Evolutionary conservation across 2,888 invertebrate genomes (phyloP).

Genomic region (Sicus ferrugineus): DNA sequence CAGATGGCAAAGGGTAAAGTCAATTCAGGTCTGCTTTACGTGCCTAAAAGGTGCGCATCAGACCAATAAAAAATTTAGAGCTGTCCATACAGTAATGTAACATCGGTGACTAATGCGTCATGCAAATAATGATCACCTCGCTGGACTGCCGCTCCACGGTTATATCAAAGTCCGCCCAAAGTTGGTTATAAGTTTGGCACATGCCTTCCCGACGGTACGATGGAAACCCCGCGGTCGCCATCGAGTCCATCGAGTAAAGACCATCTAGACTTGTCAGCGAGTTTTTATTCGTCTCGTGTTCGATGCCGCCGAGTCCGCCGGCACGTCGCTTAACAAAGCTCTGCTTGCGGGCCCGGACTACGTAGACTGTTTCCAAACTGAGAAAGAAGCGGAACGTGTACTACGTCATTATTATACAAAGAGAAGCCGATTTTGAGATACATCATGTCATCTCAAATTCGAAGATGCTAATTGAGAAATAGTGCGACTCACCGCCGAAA

Average conservation of each 20-base stretch:
- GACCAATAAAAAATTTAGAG: background rate
- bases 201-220: slow-evolving; percentile 22
- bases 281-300: slow-evolving; percentile 8
- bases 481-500: background rate
- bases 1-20: slow-evolving; percentile 29
- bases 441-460: slow-evolving; percentile 3
- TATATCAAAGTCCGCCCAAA: slow-evolving; percentile 29
- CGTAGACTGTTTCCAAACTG: slow-evolving; percentile 34
- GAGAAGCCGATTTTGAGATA: slow-evolving; percentile 31
- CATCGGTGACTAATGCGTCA: no score
- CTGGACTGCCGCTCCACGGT: slow-evolving; percentile 7
- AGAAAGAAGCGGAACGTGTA: slow-evolving; percentile 28
- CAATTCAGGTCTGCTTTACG: slow-evolving; percentile 3
- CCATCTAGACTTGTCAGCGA: background rate
- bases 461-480: background rate
- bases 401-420: slow-evolving; percentile 33
- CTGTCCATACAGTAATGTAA: no score
- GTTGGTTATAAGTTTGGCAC: slow-evolving; percentile 27
- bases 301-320: slow-evolving; percentile 4
- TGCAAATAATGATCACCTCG: no score
- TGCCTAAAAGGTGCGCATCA: slow-evolving; percentile 2
- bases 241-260: background rate
- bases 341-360: slow-evolving; percentile 16
- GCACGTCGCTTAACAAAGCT: background rate
- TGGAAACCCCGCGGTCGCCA: background rate